A percentile compares a stretch with the other conserved stretches of the same genome.
Evolutionary conservation across 2,797 vertebrate genomes (phyloP).

Genomic region (Pelochelys cantorii): DNA sequence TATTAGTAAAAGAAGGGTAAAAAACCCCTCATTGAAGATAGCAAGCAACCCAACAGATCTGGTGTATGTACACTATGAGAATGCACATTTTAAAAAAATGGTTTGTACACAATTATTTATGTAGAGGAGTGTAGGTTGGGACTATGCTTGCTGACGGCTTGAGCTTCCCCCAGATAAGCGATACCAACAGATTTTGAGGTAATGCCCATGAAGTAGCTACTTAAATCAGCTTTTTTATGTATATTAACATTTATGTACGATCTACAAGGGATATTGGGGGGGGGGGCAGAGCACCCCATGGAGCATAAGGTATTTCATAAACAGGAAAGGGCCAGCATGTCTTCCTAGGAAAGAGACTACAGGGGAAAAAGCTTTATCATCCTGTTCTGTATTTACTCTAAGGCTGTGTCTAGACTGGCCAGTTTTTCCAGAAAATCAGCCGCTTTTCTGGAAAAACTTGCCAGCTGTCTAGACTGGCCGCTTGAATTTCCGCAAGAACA

Average conservation of each 20-base stretch:
- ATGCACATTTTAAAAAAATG: not conserved
- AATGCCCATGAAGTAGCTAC: not conserved
- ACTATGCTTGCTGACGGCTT: not conserved
- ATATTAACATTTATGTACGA: not conserved
- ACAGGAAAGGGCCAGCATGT: not conserved
- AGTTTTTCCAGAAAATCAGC: too few species aligned
- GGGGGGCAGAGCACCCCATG: not conserved
- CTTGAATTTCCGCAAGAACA: too few species aligned
- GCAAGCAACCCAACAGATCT: not conserved
- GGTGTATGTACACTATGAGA: not conserved
- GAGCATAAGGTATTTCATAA: not conserved
- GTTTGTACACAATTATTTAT: not conserved
- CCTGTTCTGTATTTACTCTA: not conserved
- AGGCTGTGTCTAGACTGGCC: too few species aligned
- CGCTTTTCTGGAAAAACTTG: too few species aligned
- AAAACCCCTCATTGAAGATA: not conserved
- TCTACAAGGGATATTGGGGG: not conserved
- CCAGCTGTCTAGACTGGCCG: too few species aligned
- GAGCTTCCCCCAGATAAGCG: not conserved
- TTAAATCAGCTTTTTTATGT: not conserved
- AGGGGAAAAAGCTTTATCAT: not conserved
- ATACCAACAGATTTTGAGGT: not conserved
- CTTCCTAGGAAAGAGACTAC: not conserved
- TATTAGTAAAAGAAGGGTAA: not conserved
- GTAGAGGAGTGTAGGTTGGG: not conserved